Conservation (phyloP, 2,888 invertebrate species). For the Hypercompe scribonia region DNA sequence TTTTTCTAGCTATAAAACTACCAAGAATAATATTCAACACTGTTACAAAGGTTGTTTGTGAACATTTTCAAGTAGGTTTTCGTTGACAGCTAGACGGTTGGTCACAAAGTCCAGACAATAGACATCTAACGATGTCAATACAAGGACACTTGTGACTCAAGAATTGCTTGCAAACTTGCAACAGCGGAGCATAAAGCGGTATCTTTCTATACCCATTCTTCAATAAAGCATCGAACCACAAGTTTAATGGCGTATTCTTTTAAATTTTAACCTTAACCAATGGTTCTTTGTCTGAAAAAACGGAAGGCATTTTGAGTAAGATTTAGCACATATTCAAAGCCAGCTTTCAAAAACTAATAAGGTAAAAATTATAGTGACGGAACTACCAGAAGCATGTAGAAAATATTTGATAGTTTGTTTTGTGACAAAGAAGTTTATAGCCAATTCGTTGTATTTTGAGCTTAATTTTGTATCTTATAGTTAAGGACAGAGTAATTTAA, state of each 20-base stretch:
- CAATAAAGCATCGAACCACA: not conserved
- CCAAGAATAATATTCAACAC: conserved; percentile 20
- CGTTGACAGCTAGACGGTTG: conserved; percentile 51
- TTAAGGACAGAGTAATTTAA: no score
- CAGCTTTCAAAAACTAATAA: not conserved
- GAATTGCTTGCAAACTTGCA: conserved; percentile 7
- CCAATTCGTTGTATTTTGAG: not conserved
- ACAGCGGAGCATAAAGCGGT: conserved; percentile 3
- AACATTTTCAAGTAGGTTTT: conserved; percentile 34
- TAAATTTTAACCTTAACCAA: not conserved
- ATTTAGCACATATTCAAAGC: not conserved
- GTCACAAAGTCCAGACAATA: conserved; percentile 63
- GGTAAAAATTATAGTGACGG: not conserved
- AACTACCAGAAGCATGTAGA: not conserved
- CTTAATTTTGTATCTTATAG: no score
- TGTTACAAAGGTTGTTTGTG: conserved; percentile 24
- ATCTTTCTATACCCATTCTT: not conserved
- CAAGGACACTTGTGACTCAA: conserved; percentile 37
- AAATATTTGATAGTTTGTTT: not conserved
- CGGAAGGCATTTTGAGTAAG: not conserved
- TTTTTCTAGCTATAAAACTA: not conserved
- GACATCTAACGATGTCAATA: conserved; percentile 47
- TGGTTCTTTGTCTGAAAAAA: not conserved
- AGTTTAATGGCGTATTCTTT: not conserved
- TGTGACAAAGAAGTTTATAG: not conserved